Base-by-base conservation (phyloP, 2,797 vertebrate species). In the Diglossa cyanea region DNA sequence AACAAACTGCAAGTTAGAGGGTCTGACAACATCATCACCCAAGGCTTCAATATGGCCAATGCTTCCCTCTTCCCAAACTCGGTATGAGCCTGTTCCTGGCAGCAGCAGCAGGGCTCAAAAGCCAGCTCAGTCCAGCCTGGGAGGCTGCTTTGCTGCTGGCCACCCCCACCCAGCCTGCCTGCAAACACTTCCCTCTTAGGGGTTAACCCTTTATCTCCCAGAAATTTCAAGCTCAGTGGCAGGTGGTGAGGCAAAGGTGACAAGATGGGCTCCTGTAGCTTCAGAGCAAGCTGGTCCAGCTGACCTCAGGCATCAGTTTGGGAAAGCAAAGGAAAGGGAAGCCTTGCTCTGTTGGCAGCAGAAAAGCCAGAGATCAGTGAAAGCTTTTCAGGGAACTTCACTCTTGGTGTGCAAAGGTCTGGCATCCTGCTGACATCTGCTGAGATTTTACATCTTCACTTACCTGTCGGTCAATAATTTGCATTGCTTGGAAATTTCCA, bases 391-490 rank as follows among this genome's bases (percentile, higher is more conserved):
- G 7, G 25, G 8, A 89, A 44, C 40, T 81, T 83, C 26, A 54
- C 18, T 50, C 51, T 24, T 72, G 21, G 7, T 20, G 17, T 37
- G 17, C 51, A 62, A 25, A 68, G 45, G 14, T 31, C 39, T 84
- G 73, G 26, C 61, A 67, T 31, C 26, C 25, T 11, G 8, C 51
- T 58, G 62, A 68, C 55, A 65, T 28, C 48, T 60, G 30, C 19
- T 7, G 5, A 60, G 37, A 33, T 74, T 42, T 76, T 35, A 86
- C 55, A 30, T 44, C 42, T 91, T 83, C 75, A 78, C 84, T 96
- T 96, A 94, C 87, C 92, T 70, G 0, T 53, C 42, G 70, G 37
- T 42, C 50, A 89, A 57, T 44, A 70, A 86, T 67, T 60, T 72
- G 33, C 70, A 79, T 47, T 1, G 1, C 51, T 74, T 80, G 10